Percentiles rank a stretch among this genome's conserved stretches.
These are phyloP conservation scores for Lepetodrilus schrolli DNA, from an alignment of 2,888 invertebrate genomes.

Conservation along the genomic window DNA sequence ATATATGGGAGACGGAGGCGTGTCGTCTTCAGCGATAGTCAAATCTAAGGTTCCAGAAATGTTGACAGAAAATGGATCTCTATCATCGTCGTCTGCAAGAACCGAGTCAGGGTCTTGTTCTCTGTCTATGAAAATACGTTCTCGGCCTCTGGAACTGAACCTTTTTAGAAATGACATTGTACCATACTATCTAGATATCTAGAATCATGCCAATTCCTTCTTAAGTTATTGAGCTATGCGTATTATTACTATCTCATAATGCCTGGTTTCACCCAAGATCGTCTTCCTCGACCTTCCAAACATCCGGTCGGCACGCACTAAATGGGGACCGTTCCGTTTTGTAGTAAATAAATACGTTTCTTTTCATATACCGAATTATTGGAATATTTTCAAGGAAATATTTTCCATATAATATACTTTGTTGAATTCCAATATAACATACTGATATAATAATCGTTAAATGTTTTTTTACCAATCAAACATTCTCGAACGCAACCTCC, in stretches of 20 bases:
- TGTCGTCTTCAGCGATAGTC: slow-evolving; percentile 25
- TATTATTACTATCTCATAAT: no score
- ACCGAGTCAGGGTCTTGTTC: slow-evolving; percentile 42
- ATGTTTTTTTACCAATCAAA: slow-evolving; percentile 21
- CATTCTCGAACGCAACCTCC: slow-evolving; percentile 23
- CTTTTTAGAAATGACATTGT: slow-evolving; percentile 31
- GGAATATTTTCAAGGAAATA: not conserved
- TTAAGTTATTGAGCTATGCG: no score
- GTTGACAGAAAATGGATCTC: slow-evolving; percentile 40
- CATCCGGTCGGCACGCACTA: slow-evolving; percentile 3
- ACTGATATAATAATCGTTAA: not conserved
- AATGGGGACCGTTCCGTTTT: slow-evolving; percentile 6
- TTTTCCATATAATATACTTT: not conserved
- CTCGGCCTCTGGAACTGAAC: not conserved
- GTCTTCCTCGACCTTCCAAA: no score
- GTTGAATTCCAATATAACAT: not conserved
- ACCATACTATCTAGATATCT: no score
- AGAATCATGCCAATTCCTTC: no score
- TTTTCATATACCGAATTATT: not conserved
- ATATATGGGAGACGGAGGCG: not conserved
- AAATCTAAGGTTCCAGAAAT: slow-evolving; percentile 26
- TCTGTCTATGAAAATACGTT: slow-evolving; percentile 6
- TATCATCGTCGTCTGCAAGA: slow-evolving; percentile 45
- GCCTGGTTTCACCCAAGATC: no score
- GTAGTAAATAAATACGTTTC: no score